Conservation (phyloP, 2,888 invertebrate genomes). For the Caradrina kadenii region DNA sequence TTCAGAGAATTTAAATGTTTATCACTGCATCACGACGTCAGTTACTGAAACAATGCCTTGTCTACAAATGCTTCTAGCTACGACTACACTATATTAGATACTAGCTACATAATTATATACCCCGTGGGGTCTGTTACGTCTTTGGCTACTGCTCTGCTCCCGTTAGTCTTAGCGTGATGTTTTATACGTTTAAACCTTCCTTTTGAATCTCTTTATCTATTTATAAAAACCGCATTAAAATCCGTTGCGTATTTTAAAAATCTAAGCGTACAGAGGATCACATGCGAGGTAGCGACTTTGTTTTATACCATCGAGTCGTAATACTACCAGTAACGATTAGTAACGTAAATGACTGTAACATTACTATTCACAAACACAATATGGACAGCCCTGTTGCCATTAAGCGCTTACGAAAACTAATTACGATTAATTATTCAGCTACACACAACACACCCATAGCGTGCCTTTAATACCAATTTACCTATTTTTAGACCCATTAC, state of each 20-base stretch:
- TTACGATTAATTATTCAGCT: constrained; percentile 50
- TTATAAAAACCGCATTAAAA: too few species aligned
- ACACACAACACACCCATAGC: constrained; percentile 33
- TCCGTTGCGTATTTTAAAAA: too few species aligned
- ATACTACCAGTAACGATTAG: background rate
- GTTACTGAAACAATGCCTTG: background rate
- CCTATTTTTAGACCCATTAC: constrained; percentile 51
- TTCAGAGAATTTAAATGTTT: background rate
- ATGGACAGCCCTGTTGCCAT: constrained; percentile 17
- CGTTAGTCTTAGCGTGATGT: too few species aligned
- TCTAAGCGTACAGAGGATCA: too few species aligned
- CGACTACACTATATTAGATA: too few species aligned
- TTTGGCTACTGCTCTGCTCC: too few species aligned
- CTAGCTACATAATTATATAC: background rate
- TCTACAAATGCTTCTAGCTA: background rate
- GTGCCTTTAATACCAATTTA: constrained; percentile 44
- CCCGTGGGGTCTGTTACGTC: too few species aligned
- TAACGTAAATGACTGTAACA: background rate
- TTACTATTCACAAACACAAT: constrained; percentile 14
- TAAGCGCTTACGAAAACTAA: constrained; percentile 41
- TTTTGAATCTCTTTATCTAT: too few species aligned
- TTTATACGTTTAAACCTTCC: too few species aligned
- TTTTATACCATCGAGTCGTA: background rate
- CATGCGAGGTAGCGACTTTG: too few species aligned
- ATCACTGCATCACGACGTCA: background rate